Base-by-base conservation (phyloP, 2,797 vertebrate species). In the Sebastes kiyomatsui region DNA sequence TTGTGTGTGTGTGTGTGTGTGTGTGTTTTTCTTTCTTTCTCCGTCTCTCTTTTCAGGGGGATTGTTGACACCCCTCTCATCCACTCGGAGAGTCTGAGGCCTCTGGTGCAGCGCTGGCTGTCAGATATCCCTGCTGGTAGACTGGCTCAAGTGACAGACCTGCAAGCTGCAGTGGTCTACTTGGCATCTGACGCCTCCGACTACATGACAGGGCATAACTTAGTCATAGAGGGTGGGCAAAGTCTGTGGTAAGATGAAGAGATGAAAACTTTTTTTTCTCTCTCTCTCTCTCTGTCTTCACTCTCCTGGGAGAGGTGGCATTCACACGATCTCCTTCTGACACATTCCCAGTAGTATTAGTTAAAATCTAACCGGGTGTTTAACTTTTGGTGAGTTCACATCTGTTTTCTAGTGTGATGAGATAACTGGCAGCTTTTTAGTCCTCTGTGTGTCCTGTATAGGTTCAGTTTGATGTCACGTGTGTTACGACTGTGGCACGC, bases 181-280 rank as follows among this genome's bases (percentile, higher is more conserved):
- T 95, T 97, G 96, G 96, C 97, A 95, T 97, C 95, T 12, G 97
- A 97, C 82, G 96, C 95, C 91, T 97, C 96, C 0, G 95, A 96
- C 93, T 97, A 97, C 94, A 96, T 97, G 96, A 97, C 97, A 59
- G 97, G 96, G 91, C 97, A 97, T 90, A 98, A 97, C 93, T 97
- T 97, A 96, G 97, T 97, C 96, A 97, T 97, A 81, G 96, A 97
- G 80, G 97, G 96, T 55, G 97, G 96, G 87, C 97, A 97, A 96
- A 97, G 96, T 95, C 94, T 97, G 74, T 96, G 96, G 96, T 96
- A 96, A 86, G 88, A 91, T 87, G 69, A 87, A 89, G 88, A 90
- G 84, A 87, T 86, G 71, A 14, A 27, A 90, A 88, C 71, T 86
- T 85, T 81, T 77, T 71, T 49, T 64, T 64, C 2, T 7, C 12